Evolutionary conservation across 2,113 vertebrate genomes (phyloP).

Genomic region (Probosciger aterrimus): DNA sequence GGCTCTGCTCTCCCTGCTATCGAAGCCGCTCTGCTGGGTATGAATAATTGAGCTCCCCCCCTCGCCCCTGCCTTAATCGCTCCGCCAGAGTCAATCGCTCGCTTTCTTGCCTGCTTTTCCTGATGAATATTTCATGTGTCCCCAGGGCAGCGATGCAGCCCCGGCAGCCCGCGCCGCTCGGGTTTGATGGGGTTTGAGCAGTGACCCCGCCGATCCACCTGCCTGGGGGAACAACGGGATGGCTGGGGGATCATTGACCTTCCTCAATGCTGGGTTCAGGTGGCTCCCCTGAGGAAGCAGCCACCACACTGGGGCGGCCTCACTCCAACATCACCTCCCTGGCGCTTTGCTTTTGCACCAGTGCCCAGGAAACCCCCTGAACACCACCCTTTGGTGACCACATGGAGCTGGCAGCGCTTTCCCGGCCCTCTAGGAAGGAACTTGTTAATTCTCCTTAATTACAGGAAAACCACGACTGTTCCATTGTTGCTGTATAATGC

Average conservation of each 20-base stretch:
- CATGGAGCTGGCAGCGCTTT: neutral
- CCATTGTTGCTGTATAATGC: neutral
- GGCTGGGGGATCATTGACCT: rapidly evolving
- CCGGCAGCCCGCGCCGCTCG: rapidly evolving
- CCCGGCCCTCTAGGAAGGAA: rapidly evolving
- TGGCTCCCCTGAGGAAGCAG: rapidly evolving
- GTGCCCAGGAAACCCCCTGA: neutral
- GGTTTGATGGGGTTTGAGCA: neutral
- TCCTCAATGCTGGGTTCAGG: rapidly evolving
- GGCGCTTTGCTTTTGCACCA: neutral
- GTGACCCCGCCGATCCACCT: rapidly evolving
- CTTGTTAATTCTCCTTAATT: constrained; percentile 37
- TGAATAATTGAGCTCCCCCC: neutral
- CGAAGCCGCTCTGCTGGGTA: rapidly evolving
- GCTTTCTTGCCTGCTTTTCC: neutral
- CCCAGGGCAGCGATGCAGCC: rapidly evolving
- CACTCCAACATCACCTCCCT: rapidly evolving
- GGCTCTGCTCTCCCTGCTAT: neutral
- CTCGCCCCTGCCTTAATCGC: rapidly evolving
- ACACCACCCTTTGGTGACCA: rapidly evolving
- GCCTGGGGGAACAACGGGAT: rapidly evolving
- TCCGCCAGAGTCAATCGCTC: neutral
- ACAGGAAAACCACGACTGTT: neutral
- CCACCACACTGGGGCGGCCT: rapidly evolving
- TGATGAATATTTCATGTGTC: neutral